These are phyloP conservation scores for Malurus leucopterus DNA, from an alignment of 2,797 vertebrate genomes.

Conservation along the genomic window DNA sequence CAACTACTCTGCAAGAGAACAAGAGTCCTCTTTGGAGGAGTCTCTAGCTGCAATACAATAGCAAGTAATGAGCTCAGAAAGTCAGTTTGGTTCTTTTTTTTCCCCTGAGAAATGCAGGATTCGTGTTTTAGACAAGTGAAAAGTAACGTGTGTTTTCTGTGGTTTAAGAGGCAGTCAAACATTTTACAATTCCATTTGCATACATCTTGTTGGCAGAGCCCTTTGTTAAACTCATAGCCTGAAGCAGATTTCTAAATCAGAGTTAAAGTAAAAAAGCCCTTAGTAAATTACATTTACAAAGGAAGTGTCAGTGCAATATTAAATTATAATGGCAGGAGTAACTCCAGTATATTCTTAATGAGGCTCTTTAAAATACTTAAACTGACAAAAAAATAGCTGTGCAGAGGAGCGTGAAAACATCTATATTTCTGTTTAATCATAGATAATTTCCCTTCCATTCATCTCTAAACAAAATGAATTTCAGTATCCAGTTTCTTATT, in stretches of 20 bases:
- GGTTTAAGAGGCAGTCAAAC: neutral
- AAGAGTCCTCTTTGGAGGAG: neutral
- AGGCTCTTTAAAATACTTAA: neutral
- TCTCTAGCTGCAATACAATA: neutral
- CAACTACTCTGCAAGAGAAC: neutral
- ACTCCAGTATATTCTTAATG: neutral
- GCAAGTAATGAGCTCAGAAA: neutral
- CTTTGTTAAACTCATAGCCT: neutral
- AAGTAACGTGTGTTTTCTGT: neutral
- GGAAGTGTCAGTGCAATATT: neutral
- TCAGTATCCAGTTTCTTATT: neutral
- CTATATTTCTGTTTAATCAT: neutral
- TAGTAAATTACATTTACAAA: neutral
- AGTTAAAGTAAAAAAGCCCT: neutral
- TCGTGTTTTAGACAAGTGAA: neutral
- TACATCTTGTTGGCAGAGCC: neutral
- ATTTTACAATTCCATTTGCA: neutral
- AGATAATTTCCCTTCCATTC: neutral
- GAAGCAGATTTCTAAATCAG: neutral
- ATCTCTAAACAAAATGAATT: neutral
- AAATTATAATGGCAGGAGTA: neutral
- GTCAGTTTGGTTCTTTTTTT: accelerated
- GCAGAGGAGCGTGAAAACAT: neutral
- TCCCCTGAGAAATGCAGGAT: neutral
- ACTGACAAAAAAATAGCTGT: neutral